Evolutionary conservation across 2,888 invertebrate species (phyloP), one percentile per base, ranked within the genome.

Genomic region (Corbicula japonica): DNA sequence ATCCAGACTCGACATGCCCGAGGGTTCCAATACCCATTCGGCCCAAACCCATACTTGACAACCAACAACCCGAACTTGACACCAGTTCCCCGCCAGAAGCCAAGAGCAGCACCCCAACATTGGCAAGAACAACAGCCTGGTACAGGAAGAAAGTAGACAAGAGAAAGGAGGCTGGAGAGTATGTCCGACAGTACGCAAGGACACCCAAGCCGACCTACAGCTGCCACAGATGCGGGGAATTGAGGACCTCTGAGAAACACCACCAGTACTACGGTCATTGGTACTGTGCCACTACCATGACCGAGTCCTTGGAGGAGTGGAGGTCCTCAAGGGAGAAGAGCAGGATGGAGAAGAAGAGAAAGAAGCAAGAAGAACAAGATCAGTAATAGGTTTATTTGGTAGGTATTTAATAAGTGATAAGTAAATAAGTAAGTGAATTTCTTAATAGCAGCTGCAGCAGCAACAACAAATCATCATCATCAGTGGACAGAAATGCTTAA

Each of bases 221-320:
- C 6, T 75, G 75, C 28, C 2, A 34, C 23, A 68, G 62, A 52
- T 75, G 75, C 44, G 41, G 38, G 8, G 21, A 75, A 34, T 35
- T 34, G 18, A 60, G 75, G 38, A 21, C 41, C n/a, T 18, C 52
- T n/a, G 26, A 48, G 1, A 41, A n/a, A 4, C 75, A 68, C 41
- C 34, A 26, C 2, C 68, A 75, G 46, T 50, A 61, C 28, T 62
- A 61, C 12, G 69, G 75, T 23, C 21, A 28, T 28, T 61, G 68
- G 74, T 75, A 28, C 50, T 75, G 75, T 41, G 23, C 38, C 3
- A 5, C 23, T 2, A 68, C 61, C 0, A 68, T 38, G 26, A 46
- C 32, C 1, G 58, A 60, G 68, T n/a, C n/a, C n/a, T n/a, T n/a
- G n/a, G n/a, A n/a, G n/a, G n/a, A n/a, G n/a, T n/a, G n/a, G n/a